Percentiles rank a stretch among this genome's conserved stretches.
Conservation (phyloP, 2,797 vertebrate species). For the Phataginus tricuspis region DNA sequence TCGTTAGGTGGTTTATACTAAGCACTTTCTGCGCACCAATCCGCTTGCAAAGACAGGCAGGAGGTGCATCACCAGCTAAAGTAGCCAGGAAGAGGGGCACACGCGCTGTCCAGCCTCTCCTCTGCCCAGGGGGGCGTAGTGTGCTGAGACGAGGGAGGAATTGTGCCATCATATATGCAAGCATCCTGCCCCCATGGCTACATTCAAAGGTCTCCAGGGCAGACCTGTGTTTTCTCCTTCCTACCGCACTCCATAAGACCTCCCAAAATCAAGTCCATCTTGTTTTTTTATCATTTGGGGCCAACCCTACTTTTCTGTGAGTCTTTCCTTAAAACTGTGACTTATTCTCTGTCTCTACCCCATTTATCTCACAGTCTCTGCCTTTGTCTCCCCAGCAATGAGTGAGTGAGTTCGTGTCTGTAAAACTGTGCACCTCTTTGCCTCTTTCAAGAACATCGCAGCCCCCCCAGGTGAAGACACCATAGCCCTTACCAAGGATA, state of each 20-base stretch:
- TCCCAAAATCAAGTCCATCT: neutral
- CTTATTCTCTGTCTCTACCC: neutral
- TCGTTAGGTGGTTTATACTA: neutral
- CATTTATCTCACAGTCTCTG: neutral
- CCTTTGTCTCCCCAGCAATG: neutral
- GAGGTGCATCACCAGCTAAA: neutral
- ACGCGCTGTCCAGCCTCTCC: neutral
- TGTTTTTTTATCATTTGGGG: neutral
- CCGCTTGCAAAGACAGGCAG: neutral
- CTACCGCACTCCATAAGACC: neutral
- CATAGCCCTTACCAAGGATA: neutral
- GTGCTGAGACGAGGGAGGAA: too few relatives aligned
- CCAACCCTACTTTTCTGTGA: neutral
- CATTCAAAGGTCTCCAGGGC: neutral
- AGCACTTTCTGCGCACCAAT: too few relatives aligned
- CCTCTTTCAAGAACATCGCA: neutral
- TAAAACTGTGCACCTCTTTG: neutral
- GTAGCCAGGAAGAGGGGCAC: neutral
- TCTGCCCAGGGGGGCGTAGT: neutral
- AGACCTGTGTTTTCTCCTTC: neutral
- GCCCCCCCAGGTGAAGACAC: neutral
- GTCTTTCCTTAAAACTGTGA: neutral
- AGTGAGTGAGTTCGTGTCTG: neutral
- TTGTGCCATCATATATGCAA: neutral
- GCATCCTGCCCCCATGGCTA: neutral